Conservation (phyloP, 1,140 invertebrate species). For the Globodera rostochiensis region DNA sequence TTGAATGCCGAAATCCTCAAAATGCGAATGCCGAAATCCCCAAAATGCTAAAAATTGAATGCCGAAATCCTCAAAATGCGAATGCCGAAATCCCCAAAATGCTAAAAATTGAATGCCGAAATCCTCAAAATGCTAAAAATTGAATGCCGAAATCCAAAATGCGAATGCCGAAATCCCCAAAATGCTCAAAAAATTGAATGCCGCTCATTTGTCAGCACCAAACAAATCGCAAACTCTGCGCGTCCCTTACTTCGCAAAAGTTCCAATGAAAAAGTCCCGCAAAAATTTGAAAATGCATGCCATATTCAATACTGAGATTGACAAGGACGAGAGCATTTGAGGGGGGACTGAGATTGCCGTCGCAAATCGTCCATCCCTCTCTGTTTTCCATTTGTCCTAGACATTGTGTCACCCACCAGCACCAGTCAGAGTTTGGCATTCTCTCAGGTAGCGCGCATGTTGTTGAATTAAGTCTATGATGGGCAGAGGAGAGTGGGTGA, state of each 20-base stretch:
- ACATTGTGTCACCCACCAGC: background rate
- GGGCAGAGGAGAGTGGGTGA: background rate
- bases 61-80: no score
- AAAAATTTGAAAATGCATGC: no score
- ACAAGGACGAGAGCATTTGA: background rate
- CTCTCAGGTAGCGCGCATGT: background rate
- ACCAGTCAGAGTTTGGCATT: background rate
- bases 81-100: no score
- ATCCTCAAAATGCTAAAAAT: no score
- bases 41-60: no score
- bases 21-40: no score
- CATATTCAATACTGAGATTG: background rate
- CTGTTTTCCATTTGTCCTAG: background rate
- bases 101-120: no score
- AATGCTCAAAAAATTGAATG: no score
- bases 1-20: no score
- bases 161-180: no score
- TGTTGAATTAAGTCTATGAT: background rate
- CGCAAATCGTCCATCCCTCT: background rate
- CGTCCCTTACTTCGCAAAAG: background rate
- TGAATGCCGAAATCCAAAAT: background rate
- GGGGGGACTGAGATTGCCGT: background rate
- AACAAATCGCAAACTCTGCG: background rate
- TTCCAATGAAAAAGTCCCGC: no score
- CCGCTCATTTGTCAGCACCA: background rate